These are phyloP conservation scores for Ianthella basta DNA, from an alignment of 37 sponge, comb jelly and placozoan genomes.

Conservation along the genomic window DNA sequence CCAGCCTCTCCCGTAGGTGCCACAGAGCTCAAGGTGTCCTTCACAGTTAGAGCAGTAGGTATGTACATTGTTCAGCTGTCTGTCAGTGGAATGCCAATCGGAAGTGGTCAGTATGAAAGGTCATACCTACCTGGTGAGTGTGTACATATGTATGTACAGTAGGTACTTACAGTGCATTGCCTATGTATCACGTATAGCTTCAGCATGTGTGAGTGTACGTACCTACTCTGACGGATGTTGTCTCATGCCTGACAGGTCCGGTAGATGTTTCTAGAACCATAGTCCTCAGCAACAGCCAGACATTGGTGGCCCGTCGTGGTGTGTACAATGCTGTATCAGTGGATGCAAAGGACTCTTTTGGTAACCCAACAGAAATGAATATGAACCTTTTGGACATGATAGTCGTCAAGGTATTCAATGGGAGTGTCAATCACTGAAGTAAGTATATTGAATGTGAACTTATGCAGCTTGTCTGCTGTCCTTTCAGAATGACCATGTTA, in stretches of 20 bases:
- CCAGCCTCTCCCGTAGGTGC: constrained; percentile 40
- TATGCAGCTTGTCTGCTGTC: too few species aligned
- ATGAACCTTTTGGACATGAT: constrained; percentile 46
- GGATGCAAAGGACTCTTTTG: constrained; percentile 73
- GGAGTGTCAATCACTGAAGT: too few species aligned
- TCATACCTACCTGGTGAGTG: constrained; percentile 68
- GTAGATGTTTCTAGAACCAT: constrained; percentile 74
- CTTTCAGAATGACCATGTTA: constrained; percentile 40
- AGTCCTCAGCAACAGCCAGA: constrained; percentile 51
- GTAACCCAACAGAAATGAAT: constrained; percentile 49
- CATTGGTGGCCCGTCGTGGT: constrained; percentile 60
- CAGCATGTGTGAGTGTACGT: background rate
- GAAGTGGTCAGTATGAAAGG: constrained; percentile 29
- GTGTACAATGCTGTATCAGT: constrained; percentile 58
- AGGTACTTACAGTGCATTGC: background rate
- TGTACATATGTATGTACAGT: constrained; percentile 36
- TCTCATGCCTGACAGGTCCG: constrained; percentile 42
- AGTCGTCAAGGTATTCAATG: constrained; percentile 61
- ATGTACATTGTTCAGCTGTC: constrained; percentile 45
- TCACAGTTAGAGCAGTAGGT: constrained; percentile 57
- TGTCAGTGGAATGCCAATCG: constrained; percentile 40
- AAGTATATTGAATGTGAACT: background rate
- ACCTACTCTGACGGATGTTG: background rate
- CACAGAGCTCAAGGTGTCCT: constrained; percentile 56
- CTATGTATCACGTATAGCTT: background rate